Base-by-base conservation (phyloP, 2,113 vertebrate species). In the Delphinus delphis region DNA sequence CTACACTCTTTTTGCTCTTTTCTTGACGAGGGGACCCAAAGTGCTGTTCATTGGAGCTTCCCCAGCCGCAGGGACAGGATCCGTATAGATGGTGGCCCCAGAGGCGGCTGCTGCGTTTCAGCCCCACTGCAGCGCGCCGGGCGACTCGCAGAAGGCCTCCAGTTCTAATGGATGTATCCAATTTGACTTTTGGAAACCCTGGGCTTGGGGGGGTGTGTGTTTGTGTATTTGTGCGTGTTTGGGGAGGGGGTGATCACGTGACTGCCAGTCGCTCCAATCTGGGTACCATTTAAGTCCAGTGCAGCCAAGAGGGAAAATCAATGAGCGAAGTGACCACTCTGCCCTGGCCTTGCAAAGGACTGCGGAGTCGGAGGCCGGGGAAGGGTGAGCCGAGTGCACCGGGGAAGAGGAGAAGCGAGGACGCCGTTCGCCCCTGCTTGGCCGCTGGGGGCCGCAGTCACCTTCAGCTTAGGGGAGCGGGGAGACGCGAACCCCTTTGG, bases 371-470 rank as follows among this genome's bases (percentile, higher is more conserved):
- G 74, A 71, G 90, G 77, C 80, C 23, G 10, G 11, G 8, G 38
- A n/a, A 88, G 79, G 60, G 67, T 23, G 33, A 74, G 71, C 65
- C 18, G 1, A 5, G 68, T 2, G 89, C 21, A 17, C 62, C 3
- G 0, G 68, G 38, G 20, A 53, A 47, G 36, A 84, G 67, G 36
- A 70, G 62, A 38, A 33, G 68, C 18, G 41, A 53, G 50, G 63
- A 83, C 84, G 3, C 31, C 20, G 4, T 63, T 50, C 71, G 88
- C 62, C 79, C 68, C 62, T 8, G 65, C 65, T 76, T 5, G 20
- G 95, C 95, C 92, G 6, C 95, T 91, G 97, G 95, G 89, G 86
- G 96, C 90, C 63, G 97, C 96, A 94, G 97, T 97, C 93, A 97
- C 97, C 97, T 98, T 97, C 97, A 88, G 76, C 86, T 1, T 2